These are phyloP conservation scores for Pristionchus fissidentatus DNA, from an alignment of 2,888 invertebrate genomes.

Conservation along the genomic window DNA sequence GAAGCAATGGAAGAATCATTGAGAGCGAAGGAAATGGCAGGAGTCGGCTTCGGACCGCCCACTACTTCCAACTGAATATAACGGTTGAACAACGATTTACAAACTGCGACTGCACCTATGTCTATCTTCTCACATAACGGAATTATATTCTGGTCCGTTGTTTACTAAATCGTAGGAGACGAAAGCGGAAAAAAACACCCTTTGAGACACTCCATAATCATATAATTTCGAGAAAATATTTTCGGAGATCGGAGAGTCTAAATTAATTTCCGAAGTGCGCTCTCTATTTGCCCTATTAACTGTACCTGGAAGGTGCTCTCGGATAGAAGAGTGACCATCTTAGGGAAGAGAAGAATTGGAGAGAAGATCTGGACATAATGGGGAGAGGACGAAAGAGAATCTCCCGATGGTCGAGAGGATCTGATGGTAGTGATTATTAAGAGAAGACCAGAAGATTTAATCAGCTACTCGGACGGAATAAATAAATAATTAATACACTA, in stretches of 20 bases:
- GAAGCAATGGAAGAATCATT: constrained; percentile 61
- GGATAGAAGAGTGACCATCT: constrained; percentile 65
- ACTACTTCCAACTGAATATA: constrained; percentile 62
- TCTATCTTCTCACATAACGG: background rate
- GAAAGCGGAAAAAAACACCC: constrained; percentile 1
- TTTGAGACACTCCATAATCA: constrained; percentile 25
- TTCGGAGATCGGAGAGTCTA: too few relatives aligned
- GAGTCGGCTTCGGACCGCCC: constrained; percentile 67
- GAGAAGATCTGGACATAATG: constrained; percentile 62
- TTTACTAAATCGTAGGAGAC: background rate
- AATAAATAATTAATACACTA: background rate
- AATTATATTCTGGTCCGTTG: background rate
- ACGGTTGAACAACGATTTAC: background rate
- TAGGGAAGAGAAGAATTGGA: constrained; percentile 65
- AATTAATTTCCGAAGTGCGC: too few relatives aligned
- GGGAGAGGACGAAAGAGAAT: constrained; percentile 1
- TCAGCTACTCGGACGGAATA: too few relatives aligned
- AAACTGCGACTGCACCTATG: constrained; percentile 10
- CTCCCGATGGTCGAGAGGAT: constrained; percentile 12
- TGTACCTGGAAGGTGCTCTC: constrained; percentile 65
- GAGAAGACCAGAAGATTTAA: too few relatives aligned
- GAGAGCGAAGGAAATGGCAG: constrained; percentile 60
- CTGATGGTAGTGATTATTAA: background rate
- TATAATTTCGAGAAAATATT: background rate
- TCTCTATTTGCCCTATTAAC: too few relatives aligned